Percentiles rank a stretch among this genome's conserved stretches.
phyloP scores from a whole-genome alignment of 2,797 vertebrate genomes.

The Xenopus petersii region DNA sequence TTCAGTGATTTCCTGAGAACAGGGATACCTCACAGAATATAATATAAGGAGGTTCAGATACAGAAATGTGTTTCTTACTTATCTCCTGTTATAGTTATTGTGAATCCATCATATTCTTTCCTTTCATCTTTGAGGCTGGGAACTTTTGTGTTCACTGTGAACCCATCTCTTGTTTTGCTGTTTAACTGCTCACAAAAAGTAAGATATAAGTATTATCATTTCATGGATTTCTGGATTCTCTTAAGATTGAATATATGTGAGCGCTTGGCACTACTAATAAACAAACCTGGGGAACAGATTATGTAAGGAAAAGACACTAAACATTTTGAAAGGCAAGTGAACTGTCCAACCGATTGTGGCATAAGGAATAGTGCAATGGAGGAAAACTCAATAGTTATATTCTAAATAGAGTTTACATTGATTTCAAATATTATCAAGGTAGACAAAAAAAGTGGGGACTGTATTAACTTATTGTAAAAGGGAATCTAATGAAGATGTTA shows the following conservation, averaged over 20 bases:
- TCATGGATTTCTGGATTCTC: conserved; percentile 7
- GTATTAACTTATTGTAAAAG: no score
- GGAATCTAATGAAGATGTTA: no score
- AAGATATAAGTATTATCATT: conserved; percentile 49
- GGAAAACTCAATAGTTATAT: no score
- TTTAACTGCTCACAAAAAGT: conserved; percentile 88
- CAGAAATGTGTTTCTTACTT: conserved; percentile 67
- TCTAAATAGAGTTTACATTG: no score
- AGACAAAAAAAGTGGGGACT: no score
- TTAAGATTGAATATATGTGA: conserved; percentile 5
- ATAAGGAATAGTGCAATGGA: no score
- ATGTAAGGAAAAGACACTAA: no score
- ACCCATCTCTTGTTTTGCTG: conserved; percentile 97
- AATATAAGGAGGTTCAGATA: conserved; percentile 40
- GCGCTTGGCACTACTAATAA: background rate
- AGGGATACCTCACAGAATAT: conserved; percentile 12
- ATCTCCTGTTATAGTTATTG: conserved; percentile 96
- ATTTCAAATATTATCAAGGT: no score
- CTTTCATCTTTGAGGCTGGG: conserved; percentile 88
- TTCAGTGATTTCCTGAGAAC: conserved; percentile 5
- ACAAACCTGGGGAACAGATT: no score
- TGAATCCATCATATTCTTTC: conserved; percentile 93
- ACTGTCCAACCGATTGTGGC: no score
- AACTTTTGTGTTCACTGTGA: conserved; percentile 96
- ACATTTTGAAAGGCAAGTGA: no score